phyloP scores from a whole-genome alignment of 2,797 vertebrate species.

The Harpagifer antarcticus region DNA sequence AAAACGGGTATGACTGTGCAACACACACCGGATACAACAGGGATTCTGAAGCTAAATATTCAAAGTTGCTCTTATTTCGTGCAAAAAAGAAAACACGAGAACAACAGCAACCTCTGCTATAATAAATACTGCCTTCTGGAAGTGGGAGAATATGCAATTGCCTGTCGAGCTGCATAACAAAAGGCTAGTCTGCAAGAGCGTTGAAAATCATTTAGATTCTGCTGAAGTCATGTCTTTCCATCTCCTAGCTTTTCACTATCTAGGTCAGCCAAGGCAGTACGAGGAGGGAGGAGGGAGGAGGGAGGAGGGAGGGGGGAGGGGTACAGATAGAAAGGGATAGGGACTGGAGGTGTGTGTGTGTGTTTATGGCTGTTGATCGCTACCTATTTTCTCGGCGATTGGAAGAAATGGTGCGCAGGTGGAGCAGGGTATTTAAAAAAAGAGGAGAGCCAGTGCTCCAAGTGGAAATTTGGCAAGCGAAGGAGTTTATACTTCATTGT shows the following conservation, averaged over 20 bases:
- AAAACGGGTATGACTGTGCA: not conserved
- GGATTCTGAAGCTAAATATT: conserved; percentile 24
- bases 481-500: conserved; percentile 50
- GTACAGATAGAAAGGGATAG: conserved; percentile 12
- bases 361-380: conserved; percentile 35
- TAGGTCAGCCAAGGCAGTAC: conserved; percentile 72
- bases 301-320: conserved; percentile 17
- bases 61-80: conserved; percentile 17
- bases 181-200: conserved; percentile 49
- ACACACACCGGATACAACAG: not conserved
- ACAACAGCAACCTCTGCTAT: conserved; percentile 44
- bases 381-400: conserved; percentile 46
- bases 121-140: conserved; percentile 60
- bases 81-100: conserved; percentile 5
- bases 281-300: conserved; percentile 18
- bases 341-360: not conserved
- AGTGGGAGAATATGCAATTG: conserved; percentile 36
- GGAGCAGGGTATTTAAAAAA: conserved; percentile 21
- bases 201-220: conserved; percentile 67
- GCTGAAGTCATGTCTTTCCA: conserved; percentile 74
- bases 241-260: conserved; percentile 62
- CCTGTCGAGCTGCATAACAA: conserved; percentile 53
- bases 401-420: conserved; percentile 48
- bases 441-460: conserved; percentile 21
- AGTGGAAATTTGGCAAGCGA: conserved; percentile 36